Percentiles rank a stretch among this genome's conserved stretches.
phyloP scores from a whole-genome alignment of 1,140 invertebrate species.

The Carposina sasakii region DNA sequence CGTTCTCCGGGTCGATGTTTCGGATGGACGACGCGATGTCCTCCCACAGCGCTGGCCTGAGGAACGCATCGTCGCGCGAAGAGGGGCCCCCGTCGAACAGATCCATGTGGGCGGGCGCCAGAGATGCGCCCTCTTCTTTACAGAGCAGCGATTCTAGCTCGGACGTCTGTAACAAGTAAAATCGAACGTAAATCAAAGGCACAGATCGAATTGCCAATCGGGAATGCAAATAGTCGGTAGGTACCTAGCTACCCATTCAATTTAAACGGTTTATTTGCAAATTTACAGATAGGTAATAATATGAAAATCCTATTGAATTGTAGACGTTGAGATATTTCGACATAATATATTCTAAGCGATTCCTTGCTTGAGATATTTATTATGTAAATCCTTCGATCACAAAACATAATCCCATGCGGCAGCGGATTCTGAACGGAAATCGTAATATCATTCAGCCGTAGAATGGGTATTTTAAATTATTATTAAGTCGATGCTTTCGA shows the following conservation, averaged over 20 bases:
- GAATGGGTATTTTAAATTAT: no score
- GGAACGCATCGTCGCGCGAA: conserved; percentile 85
- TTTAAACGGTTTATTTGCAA: no score
- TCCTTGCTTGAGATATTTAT: no score
- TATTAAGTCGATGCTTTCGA: no score
- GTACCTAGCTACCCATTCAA: no score
- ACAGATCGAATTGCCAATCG: no score
- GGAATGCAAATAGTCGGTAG: no score
- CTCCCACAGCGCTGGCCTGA: conserved; percentile 88
- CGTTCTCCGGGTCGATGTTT: conserved; percentile 90
- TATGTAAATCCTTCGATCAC: conserved; percentile 43
- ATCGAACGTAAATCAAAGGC: no score
- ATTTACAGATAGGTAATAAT: no score
- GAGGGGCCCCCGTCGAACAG: conserved; percentile 64
- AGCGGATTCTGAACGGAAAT: not conserved
- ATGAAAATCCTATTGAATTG: conserved; percentile 35
- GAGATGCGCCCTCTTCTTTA: conserved; percentile 64
- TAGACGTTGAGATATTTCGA: no score
- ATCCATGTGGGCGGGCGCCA: conserved; percentile 64
- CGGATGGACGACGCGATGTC: conserved; percentile 91
- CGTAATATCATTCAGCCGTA: no score
- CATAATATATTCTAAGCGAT: no score
- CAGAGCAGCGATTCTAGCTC: conserved; percentile 70
- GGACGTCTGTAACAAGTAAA: conserved; percentile 56
- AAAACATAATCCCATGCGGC: conserved; percentile 12